Evolutionary conservation across 1,140 invertebrate species (phyloP).

Genomic region (Pomacea maculata): DNA sequence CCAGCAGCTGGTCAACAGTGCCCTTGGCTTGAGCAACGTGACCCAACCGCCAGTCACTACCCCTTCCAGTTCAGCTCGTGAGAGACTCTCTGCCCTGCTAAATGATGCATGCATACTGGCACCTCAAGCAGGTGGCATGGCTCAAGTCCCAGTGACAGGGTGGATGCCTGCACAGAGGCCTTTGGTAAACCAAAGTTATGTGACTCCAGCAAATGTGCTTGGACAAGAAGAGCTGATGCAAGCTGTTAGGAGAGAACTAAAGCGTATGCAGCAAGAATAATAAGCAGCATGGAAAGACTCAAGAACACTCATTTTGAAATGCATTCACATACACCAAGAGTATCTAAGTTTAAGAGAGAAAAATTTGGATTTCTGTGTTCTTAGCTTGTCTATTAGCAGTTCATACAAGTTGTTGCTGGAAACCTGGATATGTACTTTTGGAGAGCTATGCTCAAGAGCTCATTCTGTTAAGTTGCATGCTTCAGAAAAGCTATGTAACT

Average conservation of each 20-base stretch:
- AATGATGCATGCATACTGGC: constrained; percentile 13
- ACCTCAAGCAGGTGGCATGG: neutral
- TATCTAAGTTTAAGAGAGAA: no score
- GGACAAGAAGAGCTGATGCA: constrained; percentile 16
- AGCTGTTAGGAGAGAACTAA: constrained; percentile 15
- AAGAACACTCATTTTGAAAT: no score
- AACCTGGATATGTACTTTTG: no score
- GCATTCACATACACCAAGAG: no score
- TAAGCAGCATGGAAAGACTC: no score
- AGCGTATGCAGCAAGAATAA: constrained; percentile 17
- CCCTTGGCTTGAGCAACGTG: neutral
- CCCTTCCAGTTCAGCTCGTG: constrained; percentile 4
- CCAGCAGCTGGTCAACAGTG: constrained; percentile 14
- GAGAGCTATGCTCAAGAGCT: no score
- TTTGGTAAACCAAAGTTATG: neutral
- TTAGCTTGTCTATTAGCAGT: no score
- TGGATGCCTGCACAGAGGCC: neutral
- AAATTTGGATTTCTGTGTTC: no score
- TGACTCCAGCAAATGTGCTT: constrained; percentile 1
- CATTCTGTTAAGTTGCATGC: no score
- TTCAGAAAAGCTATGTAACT: no score
- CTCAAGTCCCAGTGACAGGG: neutral
- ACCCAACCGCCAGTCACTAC: neutral
- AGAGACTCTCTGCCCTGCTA: neutral
- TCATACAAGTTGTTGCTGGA: no score